Evolutionary conservation across 2,797 vertebrate species (phyloP).

Genomic region (Chromis chromis): DNA sequence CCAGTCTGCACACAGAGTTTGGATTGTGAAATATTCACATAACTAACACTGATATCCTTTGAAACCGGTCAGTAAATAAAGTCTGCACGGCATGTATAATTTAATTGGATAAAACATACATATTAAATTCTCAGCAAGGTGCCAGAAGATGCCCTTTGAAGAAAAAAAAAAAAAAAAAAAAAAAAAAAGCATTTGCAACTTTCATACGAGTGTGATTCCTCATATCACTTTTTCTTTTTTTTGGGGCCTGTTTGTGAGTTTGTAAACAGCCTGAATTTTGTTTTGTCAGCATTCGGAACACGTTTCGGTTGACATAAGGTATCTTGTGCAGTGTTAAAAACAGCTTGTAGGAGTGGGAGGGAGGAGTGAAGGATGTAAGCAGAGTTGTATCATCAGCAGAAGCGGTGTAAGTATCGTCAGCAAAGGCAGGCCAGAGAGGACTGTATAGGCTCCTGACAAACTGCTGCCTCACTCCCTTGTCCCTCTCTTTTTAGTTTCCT

Average conservation of each 20-base stretch:
- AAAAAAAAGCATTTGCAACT: not conserved
- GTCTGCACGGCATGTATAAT: not conserved
- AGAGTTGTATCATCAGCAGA: constrained; percentile 78
- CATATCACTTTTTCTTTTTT: constrained; percentile 27
- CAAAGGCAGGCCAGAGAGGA: constrained; percentile 61
- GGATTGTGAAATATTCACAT: not conserved
- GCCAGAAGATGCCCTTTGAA: not conserved
- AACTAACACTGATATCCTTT: constrained; percentile 8
- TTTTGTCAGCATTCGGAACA: constrained; percentile 72
- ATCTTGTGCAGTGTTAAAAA: constrained; percentile 73
- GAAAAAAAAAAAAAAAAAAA: not conserved
- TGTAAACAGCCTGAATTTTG: constrained; percentile 63
- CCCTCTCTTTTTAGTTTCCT: constrained; percentile 36
- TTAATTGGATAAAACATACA: constrained; percentile 15
- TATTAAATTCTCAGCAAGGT: constrained; percentile 13
- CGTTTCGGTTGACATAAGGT: constrained; percentile 75
- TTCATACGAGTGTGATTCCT: not conserved
- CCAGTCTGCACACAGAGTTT: not conserved
- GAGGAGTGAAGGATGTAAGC: constrained; percentile 78
- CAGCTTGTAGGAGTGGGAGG: constrained; percentile 79
- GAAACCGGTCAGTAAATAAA: constrained; percentile 3
- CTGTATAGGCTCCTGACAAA: constrained; percentile 58
- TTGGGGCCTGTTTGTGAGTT: constrained; percentile 52
- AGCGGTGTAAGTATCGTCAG: constrained; percentile 64
- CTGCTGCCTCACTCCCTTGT: constrained; percentile 58